A percentile compares a stretch with the other conserved stretches of the same genome.
Conservation (phyloP, 1,140 invertebrate species). For the Cydia amplana region DNA sequence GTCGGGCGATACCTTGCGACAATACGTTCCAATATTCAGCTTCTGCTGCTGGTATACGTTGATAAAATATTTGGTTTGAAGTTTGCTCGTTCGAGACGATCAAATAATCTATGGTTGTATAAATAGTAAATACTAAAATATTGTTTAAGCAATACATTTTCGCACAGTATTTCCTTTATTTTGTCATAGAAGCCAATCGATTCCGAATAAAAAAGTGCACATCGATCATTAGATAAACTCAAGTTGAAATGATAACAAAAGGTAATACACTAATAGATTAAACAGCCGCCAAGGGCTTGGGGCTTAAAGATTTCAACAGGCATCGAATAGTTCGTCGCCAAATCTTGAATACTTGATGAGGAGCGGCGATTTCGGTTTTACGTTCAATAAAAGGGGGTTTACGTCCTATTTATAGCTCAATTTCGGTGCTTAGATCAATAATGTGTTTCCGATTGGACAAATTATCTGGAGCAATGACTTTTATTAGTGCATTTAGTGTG, state of each 20-base stretch:
- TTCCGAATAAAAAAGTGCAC: not conserved
- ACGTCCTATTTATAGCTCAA: constrained; percentile 45
- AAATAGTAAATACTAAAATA: not conserved
- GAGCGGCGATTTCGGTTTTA: constrained; percentile 38
- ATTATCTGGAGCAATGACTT: not conserved
- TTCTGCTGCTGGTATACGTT: constrained; percentile 10
- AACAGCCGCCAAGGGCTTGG: constrained; percentile 7
- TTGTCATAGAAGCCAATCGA: not conserved
- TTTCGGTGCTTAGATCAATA: constrained; percentile 43
- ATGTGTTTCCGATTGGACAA: constrained; percentile 29
- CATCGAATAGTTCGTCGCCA: constrained; percentile 28
- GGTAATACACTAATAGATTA: constrained; percentile 15
- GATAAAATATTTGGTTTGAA: constrained; percentile 30
- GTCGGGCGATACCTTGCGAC: constrained; percentile 9
- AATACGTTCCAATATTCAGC: constrained; percentile 10
- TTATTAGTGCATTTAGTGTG: constrained; percentile 1
- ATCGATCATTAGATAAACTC: constrained; percentile 19
- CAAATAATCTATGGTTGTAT: not conserved
- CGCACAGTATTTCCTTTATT: not conserved
- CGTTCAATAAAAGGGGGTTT: constrained; percentile 40
- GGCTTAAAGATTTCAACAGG: constrained; percentile 25
- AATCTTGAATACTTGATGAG: constrained; percentile 46
- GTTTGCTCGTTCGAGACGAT: not conserved
- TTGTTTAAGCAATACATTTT: not conserved
- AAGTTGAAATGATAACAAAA: constrained; percentile 23